Evolutionary conservation across 2,888 invertebrate species (phyloP), one percentile per base, ranked within the genome.

Genomic region (Acheta domesticus): DNA sequence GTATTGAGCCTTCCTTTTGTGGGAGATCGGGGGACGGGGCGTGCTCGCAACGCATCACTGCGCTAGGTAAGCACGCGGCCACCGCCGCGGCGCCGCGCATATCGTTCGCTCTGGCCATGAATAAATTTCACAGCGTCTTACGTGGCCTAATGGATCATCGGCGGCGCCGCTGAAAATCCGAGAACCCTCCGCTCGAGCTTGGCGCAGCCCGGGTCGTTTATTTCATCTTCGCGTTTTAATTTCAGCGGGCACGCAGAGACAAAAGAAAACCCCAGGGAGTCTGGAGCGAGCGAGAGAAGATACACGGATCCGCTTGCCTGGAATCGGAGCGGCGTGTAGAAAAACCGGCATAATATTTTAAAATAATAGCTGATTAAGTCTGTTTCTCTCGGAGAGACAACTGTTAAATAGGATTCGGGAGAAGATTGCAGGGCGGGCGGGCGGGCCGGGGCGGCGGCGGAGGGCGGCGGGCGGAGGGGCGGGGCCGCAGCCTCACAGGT

Each of bases 311-410:
- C 16, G 62, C n/a, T 36, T n/a, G 62, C 16, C 14, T 5, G n/a
- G 62, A 62, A 62, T 62, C 14, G n/a, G 62, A 62, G 62, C 62
- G n/a, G 14, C 62, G 62, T 14, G 62, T 62, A 62, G 62, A 62
- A 62, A n/a, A 62, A 62, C 16, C 62, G 16, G 62, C 62, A 62
- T 62, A 62, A 62, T 62, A 62, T 62, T 80, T 79, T 80, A 77
- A 79, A 81, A 79, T 79, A 80, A 78, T 78, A 79, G 76, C 79
- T 79, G 81, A 81, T 81, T 81, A 81, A 81, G 79, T 81, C 80
- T 78, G 80, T 80, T 80, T 62, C 62, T 62, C 62, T n/a, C 73
- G 77, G 78, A 80, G 76, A 80, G 80, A 77, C 81, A 79, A 80
- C 81, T 79, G 80, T 81, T 81, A 81, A 81, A 81, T 80, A 80